A percentile compares a stretch with the other conserved stretches of the same genome.
These are phyloP conservation scores for Eutolmus rufibarbis DNA, from an alignment of 2,888 invertebrate genomes.

Conservation along the genomic window DNA sequence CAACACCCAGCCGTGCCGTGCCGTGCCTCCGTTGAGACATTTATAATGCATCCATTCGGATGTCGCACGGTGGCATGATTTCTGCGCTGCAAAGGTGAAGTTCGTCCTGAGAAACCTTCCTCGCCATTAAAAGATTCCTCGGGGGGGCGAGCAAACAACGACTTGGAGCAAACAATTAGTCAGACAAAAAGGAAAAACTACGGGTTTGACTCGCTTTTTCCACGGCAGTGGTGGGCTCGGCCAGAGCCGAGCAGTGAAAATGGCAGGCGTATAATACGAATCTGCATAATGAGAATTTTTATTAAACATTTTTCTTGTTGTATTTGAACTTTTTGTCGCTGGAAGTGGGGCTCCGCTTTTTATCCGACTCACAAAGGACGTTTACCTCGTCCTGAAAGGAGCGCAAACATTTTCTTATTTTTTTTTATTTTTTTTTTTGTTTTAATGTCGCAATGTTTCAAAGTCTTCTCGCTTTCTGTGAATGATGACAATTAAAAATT, in stretches of 20 bases:
- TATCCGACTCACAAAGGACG: not conserved
- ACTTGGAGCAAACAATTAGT: constrained; percentile 38
- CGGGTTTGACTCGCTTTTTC: constrained; percentile 5
- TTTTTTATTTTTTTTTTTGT: too few species aligned
- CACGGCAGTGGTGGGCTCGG: constrained; percentile 2
- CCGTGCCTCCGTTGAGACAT: constrained; percentile 15
- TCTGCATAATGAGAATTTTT: constrained; percentile 48
- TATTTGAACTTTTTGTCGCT: constrained; percentile 42
- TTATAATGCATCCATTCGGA: constrained; percentile 34
- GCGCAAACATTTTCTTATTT: not conserved
- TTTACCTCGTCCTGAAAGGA: constrained; percentile 5
- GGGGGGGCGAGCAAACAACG: constrained; percentile 26
- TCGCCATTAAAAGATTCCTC: constrained; percentile 33
- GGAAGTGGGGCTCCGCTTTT: constrained; percentile 2
- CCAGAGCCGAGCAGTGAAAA: constrained; percentile 31
- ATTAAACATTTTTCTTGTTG: constrained; percentile 47
- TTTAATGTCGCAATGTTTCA: constrained; percentile 9
- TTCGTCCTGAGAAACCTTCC: constrained; percentile 25
- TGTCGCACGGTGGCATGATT: constrained; percentile 27
- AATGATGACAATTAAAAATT: constrained; percentile 38
- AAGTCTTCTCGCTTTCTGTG: not conserved
- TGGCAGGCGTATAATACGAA: constrained; percentile 45
- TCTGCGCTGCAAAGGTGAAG: constrained; percentile 30
- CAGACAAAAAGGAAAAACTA: constrained; percentile 38
- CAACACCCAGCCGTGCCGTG: not conserved